Conservation (phyloP, 2,888 invertebrate species). For the Cantharis rustica region DNA sequence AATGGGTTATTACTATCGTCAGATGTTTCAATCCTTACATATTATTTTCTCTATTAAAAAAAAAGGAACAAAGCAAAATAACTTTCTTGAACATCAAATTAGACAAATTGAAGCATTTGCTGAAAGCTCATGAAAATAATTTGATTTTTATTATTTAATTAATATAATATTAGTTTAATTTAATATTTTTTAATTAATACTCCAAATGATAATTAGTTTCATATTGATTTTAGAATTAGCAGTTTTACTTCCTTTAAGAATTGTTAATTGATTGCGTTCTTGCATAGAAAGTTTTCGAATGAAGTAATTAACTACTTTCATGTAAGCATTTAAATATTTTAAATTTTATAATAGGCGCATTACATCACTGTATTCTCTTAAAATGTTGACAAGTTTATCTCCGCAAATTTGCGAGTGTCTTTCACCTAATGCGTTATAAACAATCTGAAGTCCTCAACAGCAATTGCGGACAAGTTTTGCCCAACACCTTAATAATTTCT, state of each 20-base stretch:
- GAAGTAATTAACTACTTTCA: background rate
- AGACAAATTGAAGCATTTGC: too few relatives aligned
- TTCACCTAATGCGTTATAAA: background rate
- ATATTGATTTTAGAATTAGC: background rate
- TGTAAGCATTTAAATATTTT: background rate
- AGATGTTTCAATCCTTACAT: too few relatives aligned
- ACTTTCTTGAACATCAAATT: too few relatives aligned
- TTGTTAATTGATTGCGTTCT: background rate
- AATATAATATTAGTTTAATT: too few relatives aligned
- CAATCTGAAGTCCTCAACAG: background rate
- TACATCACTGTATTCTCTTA: background rate
- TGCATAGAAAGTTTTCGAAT: background rate
- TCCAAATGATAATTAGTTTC: background rate
- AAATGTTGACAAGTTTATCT: background rate
- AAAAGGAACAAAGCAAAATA: too few relatives aligned
- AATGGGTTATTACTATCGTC: too few relatives aligned
- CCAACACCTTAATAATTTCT: background rate
- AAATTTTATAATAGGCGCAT: background rate
- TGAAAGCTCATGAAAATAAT: too few relatives aligned
- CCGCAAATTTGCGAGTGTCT: background rate
- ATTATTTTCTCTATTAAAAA: too few relatives aligned
- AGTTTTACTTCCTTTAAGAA: background rate
- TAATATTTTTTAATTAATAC: too few relatives aligned
- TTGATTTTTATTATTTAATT: too few relatives aligned
- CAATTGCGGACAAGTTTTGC: background rate